Evolutionary conservation across 1,140 invertebrate genomes (phyloP), one percentile per base, ranked within the genome.

Genomic region (Radopholus similis): DNA sequence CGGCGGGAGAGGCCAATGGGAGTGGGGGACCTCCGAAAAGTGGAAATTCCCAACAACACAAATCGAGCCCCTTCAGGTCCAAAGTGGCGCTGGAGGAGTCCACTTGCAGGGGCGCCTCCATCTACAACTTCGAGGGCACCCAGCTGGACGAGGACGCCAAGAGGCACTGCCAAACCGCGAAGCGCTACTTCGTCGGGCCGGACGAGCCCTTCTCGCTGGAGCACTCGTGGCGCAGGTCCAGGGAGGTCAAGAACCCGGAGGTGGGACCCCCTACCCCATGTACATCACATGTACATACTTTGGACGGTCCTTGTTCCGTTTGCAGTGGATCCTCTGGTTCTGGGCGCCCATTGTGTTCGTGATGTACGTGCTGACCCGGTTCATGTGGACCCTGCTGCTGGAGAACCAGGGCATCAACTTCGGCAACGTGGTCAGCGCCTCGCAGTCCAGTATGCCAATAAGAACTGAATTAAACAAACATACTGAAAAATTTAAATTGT

Each of bases 321-420:
- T 66, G 35, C 38, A 66, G 53, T 68, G 66, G 66, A 42, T 68
- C 26, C 64, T 68, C 8, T 68, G 66, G 66, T 68, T 68, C 35
- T 68, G 66, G 66, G 66, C 37, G 6, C 66, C 66, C 28, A 68
- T 68, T 44, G 66, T 68, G 26, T 68, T 68, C 26, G 68, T 70
- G 2, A 70, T 70, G 53, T 70, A 70, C 26, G 68, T 70, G 9
- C 18, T 70, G 1, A 70, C 68, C n/a, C 47, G 68, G 1, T 70
- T 70, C 30, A 37, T 70, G 13, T 70, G 68, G 68, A 38, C 68
- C 2, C 32, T 69, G 9, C 53, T 70, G 30, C 53, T 70, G 21
- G 66, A 70, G 49, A 70, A 70, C 32, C 66, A 68, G 47, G 66
- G 65, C n/a, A 68, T 70, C 4, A 70, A 58, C 34, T 70, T 56